Evolutionary conservation across 2,888 invertebrate species (phyloP), one percentile per base, ranked within the genome.

Genomic region (Palloptera scutellata): DNA sequence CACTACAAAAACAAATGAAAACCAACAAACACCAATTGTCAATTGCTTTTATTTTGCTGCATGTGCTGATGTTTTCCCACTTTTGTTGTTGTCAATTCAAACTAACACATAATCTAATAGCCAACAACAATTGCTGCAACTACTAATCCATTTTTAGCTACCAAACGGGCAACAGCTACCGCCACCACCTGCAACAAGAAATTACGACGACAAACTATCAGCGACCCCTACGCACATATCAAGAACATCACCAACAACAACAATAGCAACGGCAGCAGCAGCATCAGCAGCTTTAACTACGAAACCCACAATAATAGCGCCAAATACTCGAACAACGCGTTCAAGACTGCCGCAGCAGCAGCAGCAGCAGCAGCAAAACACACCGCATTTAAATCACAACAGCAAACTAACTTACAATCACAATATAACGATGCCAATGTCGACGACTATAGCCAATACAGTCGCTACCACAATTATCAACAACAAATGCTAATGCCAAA

Each of bases 61-160:
- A 15, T 48, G 48, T 48, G 48, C 15, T 8, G 48, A 51, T 45
- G 41, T 48, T 20, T 62, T 45, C 58, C 67, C 67, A 66, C 66
- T 70, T 66, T 63, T 51, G 51, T 61, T 61, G 30, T 30, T 30
- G 30, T 30, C 30, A 30, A 30, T 30, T 30, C 30, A 30, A 30
- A 30, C 30, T 30, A 30, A 30, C 6, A 30, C 30, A 30, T 30
- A 30, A 30, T 30, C 30, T 30, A 30, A 30, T 30, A 30, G 30
- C 73, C 80, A 78, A 80, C 76, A 78, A 79, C 76, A 77, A 76
- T 76, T 70, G 71, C 74, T 77, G 51, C 51, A 20, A 76, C 75
- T 68, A 77, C 78, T 83, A 84, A 85, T 83, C 84, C 83, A 79
- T 84, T 85, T 82, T 72, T 83, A 85, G 83, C 81, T 78, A 78